phyloP scores from a whole-genome alignment of 2,113 vertebrate genomes.

The Balaeniceps rex region DNA sequence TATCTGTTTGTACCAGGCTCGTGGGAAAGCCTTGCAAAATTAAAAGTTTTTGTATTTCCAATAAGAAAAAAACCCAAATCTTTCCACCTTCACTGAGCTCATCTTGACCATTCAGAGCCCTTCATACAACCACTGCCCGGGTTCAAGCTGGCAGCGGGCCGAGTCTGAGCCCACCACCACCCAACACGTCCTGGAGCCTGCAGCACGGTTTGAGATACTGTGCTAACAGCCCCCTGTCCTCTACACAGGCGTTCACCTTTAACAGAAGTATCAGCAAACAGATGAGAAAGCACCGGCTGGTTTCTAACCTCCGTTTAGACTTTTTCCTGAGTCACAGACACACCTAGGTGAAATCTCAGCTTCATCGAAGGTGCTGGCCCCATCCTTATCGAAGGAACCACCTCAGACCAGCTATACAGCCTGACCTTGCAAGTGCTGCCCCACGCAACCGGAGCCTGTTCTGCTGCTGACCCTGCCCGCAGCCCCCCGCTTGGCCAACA shows the following conservation, averaged over 20 bases:
- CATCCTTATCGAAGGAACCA: neutral
- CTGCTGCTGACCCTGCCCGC: neutral
- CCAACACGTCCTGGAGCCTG: neutral
- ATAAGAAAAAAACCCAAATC: neutral
- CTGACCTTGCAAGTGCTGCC: neutral
- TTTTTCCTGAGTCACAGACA: neutral
- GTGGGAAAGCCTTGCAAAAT: neutral
- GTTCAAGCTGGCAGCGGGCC: neutral
- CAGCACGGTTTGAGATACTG: no score
- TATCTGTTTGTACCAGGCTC: accelerated
- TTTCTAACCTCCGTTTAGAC: neutral
- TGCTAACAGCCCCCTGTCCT: no score
- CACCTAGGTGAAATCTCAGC: neutral
- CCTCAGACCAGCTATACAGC: neutral
- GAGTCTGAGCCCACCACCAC: neutral
- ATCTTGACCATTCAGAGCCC: neutral
- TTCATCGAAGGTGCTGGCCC: no score
- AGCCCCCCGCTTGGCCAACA: neutral
- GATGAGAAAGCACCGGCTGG: neutral
- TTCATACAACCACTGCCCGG: no score
- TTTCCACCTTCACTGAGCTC: neutral
- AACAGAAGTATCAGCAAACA: no score
- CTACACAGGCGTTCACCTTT: no score
- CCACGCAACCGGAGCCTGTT: neutral
- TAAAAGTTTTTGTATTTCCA: neutral